phyloP scores from a whole-genome alignment of 2,113 vertebrate genomes.

The Nothocercus nigrocapillus region DNA sequence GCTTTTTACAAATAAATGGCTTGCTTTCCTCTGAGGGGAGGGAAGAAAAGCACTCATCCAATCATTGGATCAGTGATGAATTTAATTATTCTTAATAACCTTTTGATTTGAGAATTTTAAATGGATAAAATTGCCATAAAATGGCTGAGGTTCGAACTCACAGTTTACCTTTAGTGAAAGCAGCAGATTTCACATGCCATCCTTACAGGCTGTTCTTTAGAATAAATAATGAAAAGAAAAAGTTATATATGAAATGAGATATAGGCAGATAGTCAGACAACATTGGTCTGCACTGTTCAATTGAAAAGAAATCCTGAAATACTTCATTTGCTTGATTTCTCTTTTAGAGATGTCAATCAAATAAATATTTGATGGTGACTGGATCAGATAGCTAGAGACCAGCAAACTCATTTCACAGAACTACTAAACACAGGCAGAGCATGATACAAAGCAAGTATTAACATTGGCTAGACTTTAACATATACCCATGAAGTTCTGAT shows the following conservation, averaged over 20 bases:
- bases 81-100: not conserved
- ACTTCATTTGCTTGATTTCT: not conserved
- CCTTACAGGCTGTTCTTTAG: not conserved
- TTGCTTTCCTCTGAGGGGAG: not conserved
- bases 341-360: not conserved
- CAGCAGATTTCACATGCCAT: fast-evolving
- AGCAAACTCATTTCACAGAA: not conserved
- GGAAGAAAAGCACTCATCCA: not conserved
- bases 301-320: not conserved
- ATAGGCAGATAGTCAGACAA: not conserved
- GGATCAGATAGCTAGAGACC: not conserved
- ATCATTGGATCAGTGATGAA: not conserved
- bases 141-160: not conserved
- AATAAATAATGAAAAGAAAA: not conserved
- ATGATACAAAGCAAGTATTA: not conserved
- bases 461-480: not conserved
- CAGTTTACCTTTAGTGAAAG: not conserved
- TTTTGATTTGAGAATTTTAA: not conserved
- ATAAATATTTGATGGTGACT: not conserved
- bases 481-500: not conserved
- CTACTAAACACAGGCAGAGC: not conserved
- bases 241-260: fast-evolving
- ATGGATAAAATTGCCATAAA: not conserved
- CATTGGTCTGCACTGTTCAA: not conserved
- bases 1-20: constrained; percentile 19